Conservation (phyloP, 2,888 invertebrate genomes). For the Linnaemya vulpina region DNA sequence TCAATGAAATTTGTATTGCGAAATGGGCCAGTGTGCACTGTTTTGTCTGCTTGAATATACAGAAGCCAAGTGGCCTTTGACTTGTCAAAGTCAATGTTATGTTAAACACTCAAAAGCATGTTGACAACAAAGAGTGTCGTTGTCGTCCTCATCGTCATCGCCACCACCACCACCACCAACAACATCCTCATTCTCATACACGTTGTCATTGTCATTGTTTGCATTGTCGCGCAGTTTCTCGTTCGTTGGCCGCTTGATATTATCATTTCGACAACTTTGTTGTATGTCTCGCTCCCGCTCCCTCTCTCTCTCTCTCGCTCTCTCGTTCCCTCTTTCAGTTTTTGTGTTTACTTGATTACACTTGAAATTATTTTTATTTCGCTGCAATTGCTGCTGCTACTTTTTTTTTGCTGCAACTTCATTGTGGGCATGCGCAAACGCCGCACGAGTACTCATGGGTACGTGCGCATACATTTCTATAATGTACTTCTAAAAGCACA, state of each 20-base stretch:
- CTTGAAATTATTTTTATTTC: constrained; percentile 43
- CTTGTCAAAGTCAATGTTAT: constrained; percentile 73
- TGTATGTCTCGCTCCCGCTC: constrained; percentile 16
- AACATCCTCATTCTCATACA: constrained; percentile 15
- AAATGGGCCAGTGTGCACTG: too few species aligned
- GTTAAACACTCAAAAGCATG: constrained; percentile 71
- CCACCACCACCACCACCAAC: constrained; percentile 30
- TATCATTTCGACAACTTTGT: constrained; percentile 62
- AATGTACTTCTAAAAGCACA: constrained; percentile 35
- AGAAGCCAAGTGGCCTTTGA: constrained; percentile 74
- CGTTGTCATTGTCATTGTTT: constrained; percentile 22
- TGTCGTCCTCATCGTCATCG: constrained; percentile 55
- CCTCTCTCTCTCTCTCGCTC: not conserved
- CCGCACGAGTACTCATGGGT: constrained; percentile 69
- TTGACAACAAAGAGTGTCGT: constrained; percentile 70
- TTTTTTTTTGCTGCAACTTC: constrained; percentile 32
- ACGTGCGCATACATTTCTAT: constrained; percentile 65
- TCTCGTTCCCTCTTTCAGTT: too few species aligned
- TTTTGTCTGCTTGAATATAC: constrained; percentile 36
- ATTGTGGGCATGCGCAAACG: constrained; percentile 66
- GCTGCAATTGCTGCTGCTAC: constrained; percentile 29
- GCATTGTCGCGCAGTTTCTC: constrained; percentile 24
- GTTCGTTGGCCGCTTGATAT: constrained; percentile 52
- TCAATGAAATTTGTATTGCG: too few species aligned
- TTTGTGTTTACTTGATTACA: constrained; percentile 55